Conservation (phyloP, 2,888 invertebrate species). For the Tridacna gigas region DNA sequence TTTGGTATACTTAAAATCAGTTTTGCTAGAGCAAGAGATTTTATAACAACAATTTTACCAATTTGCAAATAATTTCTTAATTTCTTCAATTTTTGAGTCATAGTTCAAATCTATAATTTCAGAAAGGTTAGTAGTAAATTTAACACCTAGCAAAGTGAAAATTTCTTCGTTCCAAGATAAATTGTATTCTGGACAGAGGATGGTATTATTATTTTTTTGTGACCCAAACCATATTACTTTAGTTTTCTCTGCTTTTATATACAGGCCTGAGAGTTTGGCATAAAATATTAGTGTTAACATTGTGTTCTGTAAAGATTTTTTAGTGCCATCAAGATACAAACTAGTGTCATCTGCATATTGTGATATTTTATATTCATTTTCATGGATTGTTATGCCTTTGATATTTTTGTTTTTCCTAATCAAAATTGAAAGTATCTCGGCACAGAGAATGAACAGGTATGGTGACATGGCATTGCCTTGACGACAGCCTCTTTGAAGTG, state of each 20-base stretch:
- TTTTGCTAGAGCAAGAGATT: neutral
- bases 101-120: too few relatives aligned
- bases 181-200: neutral
- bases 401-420: neutral
- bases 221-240: too few relatives aligned
- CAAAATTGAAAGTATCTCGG: neutral
- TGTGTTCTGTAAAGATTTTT: conserved; percentile 23
- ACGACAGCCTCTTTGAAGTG: conserved; percentile 36
- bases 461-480: conserved; percentile 38
- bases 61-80: neutral
- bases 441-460: neutral
- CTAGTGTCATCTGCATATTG: conserved; percentile 43
- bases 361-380: neutral
- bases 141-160: neutral
- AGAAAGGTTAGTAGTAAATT: neutral
- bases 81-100: conserved; percentile 5
- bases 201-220: neutral
- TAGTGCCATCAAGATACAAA: conserved; percentile 37
- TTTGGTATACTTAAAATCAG: too few relatives aligned
- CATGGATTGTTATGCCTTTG: neutral
- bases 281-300: neutral
- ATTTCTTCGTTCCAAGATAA: neutral
- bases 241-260: too few relatives aligned
- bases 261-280: too few relatives aligned
- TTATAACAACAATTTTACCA: neutral